Base-by-base conservation (phyloP, 2,797 vertebrate species). In the Epinephelus malabaricus region DNA sequence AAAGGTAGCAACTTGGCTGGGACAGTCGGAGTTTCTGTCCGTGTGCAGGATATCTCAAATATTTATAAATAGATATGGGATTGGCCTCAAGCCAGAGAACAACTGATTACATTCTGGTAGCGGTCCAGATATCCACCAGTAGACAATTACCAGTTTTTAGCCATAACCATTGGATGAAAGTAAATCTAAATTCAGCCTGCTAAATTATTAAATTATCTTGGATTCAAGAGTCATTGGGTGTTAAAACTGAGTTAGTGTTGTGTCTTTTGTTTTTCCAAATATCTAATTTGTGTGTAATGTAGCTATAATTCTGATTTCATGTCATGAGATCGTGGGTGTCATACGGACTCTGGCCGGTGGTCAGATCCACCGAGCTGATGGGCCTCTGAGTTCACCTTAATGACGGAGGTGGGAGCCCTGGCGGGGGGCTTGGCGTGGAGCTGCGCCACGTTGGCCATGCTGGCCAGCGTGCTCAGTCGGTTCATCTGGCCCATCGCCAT, bases 401-500 rank as follows among this genome's bases (percentile, higher is more conserved):
- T 99, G 90, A 99, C 98, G 73, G 98, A 99, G 59, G 98, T 97
- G 92, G 93, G 93, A 73, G 91, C 83, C 90, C 91, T 92, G 88
- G 85, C 65, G 18, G 79, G 80, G 82, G 87, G 82, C 76, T 88
- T 93, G 88, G 95, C 97, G 90, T 98, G 97, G 90, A 97, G 97
- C 93, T 98, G 97, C 58, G 96, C 97, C 88, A 96, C 96, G 8
- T 97, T 98, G 0, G 98, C 98, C 96, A 99, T 98, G 86, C 96
- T 99, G 83, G 98, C 98, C 64, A 99, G 97, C 69, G 98, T 98
- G 91, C 95, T 99, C 89, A 99, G 96, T 92, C 98, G 98, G 94
- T 98, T 99, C 98, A 99, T 99, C 94, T 99, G 98, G 95, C 97
- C 98, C 98, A 99, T 99, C 0, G 98, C 98, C 98, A 99, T 99